A percentile compares a stretch with the other conserved stretches of the same genome.
Conservation (phyloP, 2,888 invertebrate species). For the Epsilonema sp. region DNA sequence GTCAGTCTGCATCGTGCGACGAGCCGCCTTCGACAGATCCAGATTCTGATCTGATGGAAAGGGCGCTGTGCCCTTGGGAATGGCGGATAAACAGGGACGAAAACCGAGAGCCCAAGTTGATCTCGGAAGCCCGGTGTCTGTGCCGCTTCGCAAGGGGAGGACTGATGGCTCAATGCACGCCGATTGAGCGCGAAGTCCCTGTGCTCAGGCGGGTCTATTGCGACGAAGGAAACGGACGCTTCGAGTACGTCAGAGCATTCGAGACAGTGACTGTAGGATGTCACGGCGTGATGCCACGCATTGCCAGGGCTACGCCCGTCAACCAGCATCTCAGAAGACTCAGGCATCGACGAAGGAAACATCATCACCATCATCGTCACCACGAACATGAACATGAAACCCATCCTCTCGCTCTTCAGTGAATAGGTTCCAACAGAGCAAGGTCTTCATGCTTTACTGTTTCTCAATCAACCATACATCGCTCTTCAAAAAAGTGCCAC, state of each 20-base stretch:
- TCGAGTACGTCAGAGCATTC: slow-evolving; percentile 10
- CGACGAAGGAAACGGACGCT: slow-evolving; percentile 14
- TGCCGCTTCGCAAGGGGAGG: slow-evolving; percentile 20
- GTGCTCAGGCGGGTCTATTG: slow-evolving; percentile 16
- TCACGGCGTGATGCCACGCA: slow-evolving; percentile 11
- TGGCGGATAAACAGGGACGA: slow-evolving; percentile 18
- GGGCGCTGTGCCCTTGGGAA: slow-evolving; percentile 6
- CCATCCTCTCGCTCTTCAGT: too few species aligned
- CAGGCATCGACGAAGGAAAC: too few species aligned
- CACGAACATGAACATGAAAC: too few species aligned
- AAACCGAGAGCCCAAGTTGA: slow-evolving; percentile 20
- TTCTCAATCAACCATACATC: too few species aligned
- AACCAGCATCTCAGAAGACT: background rate
- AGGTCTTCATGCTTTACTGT: too few species aligned
- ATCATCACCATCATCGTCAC: too few species aligned
- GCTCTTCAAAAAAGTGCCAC: too few species aligned
- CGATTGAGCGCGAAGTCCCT: slow-evolving; percentile 19
- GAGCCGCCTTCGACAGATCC: background rate
- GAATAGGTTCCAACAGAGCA: too few species aligned
- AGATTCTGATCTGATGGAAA: slow-evolving; percentile 1
- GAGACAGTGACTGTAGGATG: slow-evolving; percentile 20
- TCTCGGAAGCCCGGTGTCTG: slow-evolving; percentile 20
- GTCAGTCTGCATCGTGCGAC: background rate
- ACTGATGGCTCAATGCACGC: slow-evolving; percentile 16
- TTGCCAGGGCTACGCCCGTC: background rate